Conservation (phyloP, 2,113 vertebrate species). For the Urocitellus parryii region DNA sequence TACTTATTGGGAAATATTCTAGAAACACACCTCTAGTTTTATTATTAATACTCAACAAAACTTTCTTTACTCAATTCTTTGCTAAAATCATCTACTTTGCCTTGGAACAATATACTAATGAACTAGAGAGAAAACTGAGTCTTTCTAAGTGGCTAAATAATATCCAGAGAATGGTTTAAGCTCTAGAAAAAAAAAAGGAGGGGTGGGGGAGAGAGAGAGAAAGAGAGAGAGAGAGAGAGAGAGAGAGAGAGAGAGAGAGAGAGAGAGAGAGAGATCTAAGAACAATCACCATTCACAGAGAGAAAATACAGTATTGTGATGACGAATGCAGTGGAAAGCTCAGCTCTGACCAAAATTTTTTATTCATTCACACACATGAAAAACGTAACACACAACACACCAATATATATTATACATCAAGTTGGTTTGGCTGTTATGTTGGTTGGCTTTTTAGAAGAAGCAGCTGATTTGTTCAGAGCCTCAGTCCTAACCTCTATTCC, state of each 20-base stretch:
- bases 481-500: no score
- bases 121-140: neutral
- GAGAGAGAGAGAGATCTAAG: neutral
- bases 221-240: neutral
- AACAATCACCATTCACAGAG: neutral
- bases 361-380: neutral
- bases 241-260: neutral
- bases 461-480: neutral
- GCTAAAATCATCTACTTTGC: slow-evolving; percentile 35
- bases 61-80: slow-evolving; percentile 8
- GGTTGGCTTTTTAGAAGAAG: neutral
- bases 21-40: slow-evolving; percentile 11
- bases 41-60: slow-evolving; percentile 12
- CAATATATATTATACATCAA: neutral
- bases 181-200: neutral
- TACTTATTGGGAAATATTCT: slow-evolving; percentile 8
- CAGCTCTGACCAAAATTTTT: neutral
- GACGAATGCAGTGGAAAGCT: neutral
- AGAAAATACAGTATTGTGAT: neutral
- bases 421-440: neutral
- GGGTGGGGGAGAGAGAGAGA: neutral
- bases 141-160: neutral
- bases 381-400: neutral
- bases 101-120: neutral
- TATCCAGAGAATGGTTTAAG: neutral